These are phyloP conservation scores for Sebastes trivittatus DNA, from an alignment of 2,797 vertebrate species.

Conservation along the genomic window DNA sequence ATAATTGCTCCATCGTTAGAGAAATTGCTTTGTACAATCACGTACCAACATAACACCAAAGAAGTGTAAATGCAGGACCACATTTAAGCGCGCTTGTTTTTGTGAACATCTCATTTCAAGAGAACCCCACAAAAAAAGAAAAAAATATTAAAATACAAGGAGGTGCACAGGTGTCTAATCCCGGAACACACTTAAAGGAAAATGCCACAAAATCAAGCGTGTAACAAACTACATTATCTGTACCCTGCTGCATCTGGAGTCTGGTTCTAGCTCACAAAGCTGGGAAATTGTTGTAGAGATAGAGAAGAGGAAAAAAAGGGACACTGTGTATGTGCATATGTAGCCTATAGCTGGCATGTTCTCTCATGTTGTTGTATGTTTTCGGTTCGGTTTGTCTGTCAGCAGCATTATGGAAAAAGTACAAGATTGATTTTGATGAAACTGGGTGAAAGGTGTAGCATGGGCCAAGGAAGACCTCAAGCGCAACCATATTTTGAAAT, in stretches of 20 bases:
- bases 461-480: background rate
- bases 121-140: background rate
- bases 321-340: background rate
- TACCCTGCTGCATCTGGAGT: constrained; percentile 3
- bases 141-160: background rate
- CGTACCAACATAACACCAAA: background rate
- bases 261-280: constrained; percentile 28
- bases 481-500: background rate
- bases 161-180: background rate
- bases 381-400: background rate
- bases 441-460: too few relatives aligned
- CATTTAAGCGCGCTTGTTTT: background rate
- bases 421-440: too few relatives aligned
- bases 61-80: too few relatives aligned
- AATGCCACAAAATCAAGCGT: background rate
- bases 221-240: background rate
- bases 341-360: background rate
- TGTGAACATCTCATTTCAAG: background rate
- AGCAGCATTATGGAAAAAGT: too few relatives aligned
- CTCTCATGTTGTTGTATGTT: background rate
- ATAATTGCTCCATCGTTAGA: background rate
- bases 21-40: background rate
- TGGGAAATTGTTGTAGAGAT: constrained; percentile 12
- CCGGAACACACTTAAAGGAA: background rate
- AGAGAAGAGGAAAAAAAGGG: background rate